Evolutionary conservation across 2,113 vertebrate genomes (phyloP).

Genomic region (Myotis yumanensis): DNA sequence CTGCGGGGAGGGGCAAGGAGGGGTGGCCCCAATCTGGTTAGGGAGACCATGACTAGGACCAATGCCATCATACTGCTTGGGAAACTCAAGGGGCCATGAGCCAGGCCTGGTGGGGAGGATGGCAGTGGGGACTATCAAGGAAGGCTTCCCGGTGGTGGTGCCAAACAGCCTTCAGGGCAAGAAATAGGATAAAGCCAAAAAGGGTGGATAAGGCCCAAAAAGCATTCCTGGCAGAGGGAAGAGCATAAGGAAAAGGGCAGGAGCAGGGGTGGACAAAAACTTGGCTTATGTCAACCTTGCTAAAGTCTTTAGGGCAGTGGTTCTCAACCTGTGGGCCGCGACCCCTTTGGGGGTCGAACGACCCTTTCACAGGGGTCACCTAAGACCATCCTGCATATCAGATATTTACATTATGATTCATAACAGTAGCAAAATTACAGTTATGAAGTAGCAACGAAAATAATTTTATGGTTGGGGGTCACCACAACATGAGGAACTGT

Average conservation of each 20-base stretch:
- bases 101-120: not conserved
- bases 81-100: not conserved
- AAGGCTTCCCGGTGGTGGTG: not conserved
- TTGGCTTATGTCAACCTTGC: not conserved
- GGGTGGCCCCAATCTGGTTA: not conserved
- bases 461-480: too few species aligned
- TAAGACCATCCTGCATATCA: too few species aligned
- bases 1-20: not conserved
- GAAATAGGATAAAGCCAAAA: not conserved
- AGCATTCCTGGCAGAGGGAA: not conserved
- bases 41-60: not conserved
- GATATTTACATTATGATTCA: too few species aligned
- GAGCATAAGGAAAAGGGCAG: not conserved
- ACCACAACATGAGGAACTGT: too few species aligned
- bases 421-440: too few species aligned
- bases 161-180: not conserved
- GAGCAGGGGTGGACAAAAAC: not conserved
- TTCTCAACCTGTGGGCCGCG: too few species aligned
- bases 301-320: not conserved
- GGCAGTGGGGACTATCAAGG: not conserved
- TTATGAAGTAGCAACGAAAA: too few species aligned
- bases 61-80: not conserved
- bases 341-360: too few species aligned
- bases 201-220: not conserved
- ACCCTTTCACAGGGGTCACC: too few species aligned